Evolutionary conservation across 2,888 invertebrate genomes (phyloP).

Genomic region (Poecilobothrus nobilitatus): DNA sequence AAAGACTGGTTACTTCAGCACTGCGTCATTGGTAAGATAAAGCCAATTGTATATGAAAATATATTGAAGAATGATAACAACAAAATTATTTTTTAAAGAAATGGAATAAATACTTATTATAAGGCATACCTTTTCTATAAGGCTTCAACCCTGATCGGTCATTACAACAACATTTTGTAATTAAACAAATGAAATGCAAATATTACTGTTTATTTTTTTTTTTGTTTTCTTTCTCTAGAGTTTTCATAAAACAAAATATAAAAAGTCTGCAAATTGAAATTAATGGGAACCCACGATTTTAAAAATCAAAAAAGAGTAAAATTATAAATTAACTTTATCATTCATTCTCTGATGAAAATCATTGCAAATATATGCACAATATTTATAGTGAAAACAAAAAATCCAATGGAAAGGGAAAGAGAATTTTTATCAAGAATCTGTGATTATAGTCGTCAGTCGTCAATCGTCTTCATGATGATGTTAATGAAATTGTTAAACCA

Average conservation of each 20-base stretch:
- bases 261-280: no score
- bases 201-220: not conserved
- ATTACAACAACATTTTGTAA: not conserved
- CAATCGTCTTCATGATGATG: not conserved
- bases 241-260: no score
- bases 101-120: no score
- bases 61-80: no score
- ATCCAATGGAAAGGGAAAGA: not conserved
- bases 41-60: no score
- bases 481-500: conserved; percentile 3
- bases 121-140: no score
- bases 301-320: no score
- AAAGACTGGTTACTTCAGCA: no score
- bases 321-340: not conserved
- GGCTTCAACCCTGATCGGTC: not conserved
- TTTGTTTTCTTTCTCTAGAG: not conserved
- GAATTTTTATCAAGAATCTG: not conserved
- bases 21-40: no score
- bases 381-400: not conserved
- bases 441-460: no score
- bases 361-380: not conserved
- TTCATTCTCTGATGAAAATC: not conserved
- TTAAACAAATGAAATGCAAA: conserved; percentile 3
- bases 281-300: no score
- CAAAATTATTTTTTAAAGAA: no score